Evolutionary conservation across 2,888 invertebrate genomes (phyloP).

Genomic region (Rhimphoctona megacephalus): DNA sequence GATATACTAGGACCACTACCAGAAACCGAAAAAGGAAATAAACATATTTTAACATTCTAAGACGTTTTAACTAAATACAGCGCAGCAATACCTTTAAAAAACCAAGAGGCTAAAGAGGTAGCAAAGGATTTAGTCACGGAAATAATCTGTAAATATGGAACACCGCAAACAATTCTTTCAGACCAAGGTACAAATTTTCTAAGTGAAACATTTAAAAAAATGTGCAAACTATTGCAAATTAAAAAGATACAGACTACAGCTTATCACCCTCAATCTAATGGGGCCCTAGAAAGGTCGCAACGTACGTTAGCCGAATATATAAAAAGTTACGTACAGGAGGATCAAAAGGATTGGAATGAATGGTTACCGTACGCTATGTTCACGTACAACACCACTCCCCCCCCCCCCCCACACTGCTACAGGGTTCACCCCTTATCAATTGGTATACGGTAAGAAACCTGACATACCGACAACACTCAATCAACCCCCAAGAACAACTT

Average conservation of each 20-base stretch:
- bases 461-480: slow-evolving; percentile 45
- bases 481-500: slow-evolving; percentile 8
- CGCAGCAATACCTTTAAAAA: slow-evolving; percentile 44
- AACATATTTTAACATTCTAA: no score
- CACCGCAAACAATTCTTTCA: slow-evolving; percentile 66
- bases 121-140: slow-evolving; percentile 50
- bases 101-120: slow-evolving; percentile 64
- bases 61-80: slow-evolving; percentile 56
- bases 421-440: slow-evolving; percentile 37
- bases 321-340: slow-evolving; percentile 67
- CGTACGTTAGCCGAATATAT: slow-evolving; percentile 59
- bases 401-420: slow-evolving; percentile 63
- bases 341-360: no score
- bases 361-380: no score
- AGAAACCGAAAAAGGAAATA: slow-evolving; percentile 49
- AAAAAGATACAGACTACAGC: slow-evolving; percentile 10
- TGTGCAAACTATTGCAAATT: no score
- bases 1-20: slow-evolving; percentile 71
- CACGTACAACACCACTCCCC: slow-evolving; percentile 68
- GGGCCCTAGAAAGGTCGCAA: slow-evolving; percentile 66
- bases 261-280: slow-evolving; percentile 26
- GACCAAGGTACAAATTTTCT: slow-evolving; percentile 37
- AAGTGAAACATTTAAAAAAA: background rate
- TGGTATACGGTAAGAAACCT: slow-evolving; percentile 43
- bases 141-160: slow-evolving; percentile 66